Conservation (phyloP, 2,797 vertebrate genomes). For the Tadarida brasiliensis region DNA sequence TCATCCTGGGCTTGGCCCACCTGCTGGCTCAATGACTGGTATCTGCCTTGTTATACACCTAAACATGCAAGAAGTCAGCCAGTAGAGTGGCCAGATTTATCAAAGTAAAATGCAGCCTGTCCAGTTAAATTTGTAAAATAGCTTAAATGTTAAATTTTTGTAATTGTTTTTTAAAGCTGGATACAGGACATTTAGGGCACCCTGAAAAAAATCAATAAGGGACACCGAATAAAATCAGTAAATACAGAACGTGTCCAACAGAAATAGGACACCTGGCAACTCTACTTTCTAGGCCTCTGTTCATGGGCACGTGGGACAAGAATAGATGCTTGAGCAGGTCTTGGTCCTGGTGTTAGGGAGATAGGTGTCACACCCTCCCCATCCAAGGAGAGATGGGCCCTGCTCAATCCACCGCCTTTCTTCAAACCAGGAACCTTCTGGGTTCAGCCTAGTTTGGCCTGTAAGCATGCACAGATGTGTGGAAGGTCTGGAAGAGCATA, state of each 20-base stretch:
- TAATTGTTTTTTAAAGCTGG: neutral
- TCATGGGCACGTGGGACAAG: neutral
- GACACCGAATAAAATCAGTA: neutral
- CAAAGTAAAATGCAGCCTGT: neutral
- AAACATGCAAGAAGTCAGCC: neutral
- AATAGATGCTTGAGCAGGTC: neutral
- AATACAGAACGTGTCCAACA: neutral
- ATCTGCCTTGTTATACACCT: neutral
- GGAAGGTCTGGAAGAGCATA: neutral
- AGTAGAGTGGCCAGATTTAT: neutral
- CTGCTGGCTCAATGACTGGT: neutral
- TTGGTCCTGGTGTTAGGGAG: no score
- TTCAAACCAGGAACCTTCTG: neutral
- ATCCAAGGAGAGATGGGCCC: neutral
- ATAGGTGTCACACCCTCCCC: neutral
- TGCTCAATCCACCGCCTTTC: neutral
- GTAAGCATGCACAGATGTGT: neutral
- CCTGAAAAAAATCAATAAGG: neutral
- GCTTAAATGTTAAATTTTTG: neutral
- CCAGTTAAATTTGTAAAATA: conserved; percentile 41
- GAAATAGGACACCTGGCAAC: neutral
- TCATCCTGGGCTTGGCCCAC: neutral
- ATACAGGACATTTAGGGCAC: neutral
- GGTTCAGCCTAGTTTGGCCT: neutral
- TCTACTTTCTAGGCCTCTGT: neutral